Base-by-base conservation (phyloP, 2,888 invertebrate species). In the Antheraea yamamai region DNA sequence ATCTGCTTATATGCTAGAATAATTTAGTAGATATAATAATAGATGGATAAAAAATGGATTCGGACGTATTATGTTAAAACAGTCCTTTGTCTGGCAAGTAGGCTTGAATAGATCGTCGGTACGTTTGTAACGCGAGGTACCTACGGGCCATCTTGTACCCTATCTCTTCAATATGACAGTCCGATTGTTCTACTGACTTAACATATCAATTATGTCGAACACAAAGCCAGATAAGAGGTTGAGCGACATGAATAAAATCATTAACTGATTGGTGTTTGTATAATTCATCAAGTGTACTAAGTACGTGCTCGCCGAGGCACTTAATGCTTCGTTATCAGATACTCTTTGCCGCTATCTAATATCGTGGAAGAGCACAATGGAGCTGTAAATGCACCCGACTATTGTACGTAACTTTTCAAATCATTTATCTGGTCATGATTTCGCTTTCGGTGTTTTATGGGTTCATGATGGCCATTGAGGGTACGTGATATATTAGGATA, bases 231-330 rank as follows among this genome's bases (percentile, higher is more conserved):
- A 94, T 94, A 93, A 91, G 88, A 88, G 83, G 80, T 90, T 91
- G 94, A 94, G 89, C 92, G 94, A 95, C 94, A 89, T 93, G 93
- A 92, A 94, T 93, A 90, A 93, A 94, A 94, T 94, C 94, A 95
- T 95, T 94, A 94, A 92, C 94, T 90, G 94, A 93, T 92, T 91
- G 92, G 93, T 94, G 91, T 94, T 94, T 94, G 93, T 94, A 93
- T 94, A 94, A 94, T 93, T 93, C 92, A 93, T 93, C 92, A 92
- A 90, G 90, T 85, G 85, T 86, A 87, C 81, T 85, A 84, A 81
- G 80, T 79, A 79, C 84, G 83, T 85, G 89, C 86, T 88, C 89
- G 88, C 84, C 79, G 80, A 87, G 86, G 92, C 93, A 93, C 94
- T 94, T 92, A 93, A 90, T 87, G 86, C 82, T 80, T 83, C 79